Evolutionary conservation across 2,797 vertebrate species (phyloP), one percentile per base, ranked within the genome.

Genomic region (Sebastes oblongus): DNA sequence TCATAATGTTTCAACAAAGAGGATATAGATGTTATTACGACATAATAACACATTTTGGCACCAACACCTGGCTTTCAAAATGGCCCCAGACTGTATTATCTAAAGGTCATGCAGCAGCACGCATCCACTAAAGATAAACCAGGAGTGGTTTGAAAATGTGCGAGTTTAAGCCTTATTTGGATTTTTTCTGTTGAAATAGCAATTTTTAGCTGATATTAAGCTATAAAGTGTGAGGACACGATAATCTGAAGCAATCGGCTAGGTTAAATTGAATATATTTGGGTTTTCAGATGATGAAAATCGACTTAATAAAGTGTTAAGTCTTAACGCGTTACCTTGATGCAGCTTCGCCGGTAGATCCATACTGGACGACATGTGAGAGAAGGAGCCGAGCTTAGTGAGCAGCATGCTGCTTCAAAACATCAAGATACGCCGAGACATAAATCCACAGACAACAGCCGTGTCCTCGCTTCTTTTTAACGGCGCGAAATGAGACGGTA

Each of bases 311-410:
- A 13, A 39, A 39, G 36, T 39, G 36, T 2, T 39, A 39, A 39
- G 1, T 39, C 36, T 13, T 39, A 13, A 39, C 36, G 27, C 36
- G 27, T 75, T 96, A 98, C 97, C 97, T 95, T 96, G 96, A 90
- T 97, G 97, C 12, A 97, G 95, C 92, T 97, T 98, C 86, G 96
- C 97, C 60, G 97, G 97, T 66, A 98, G 92, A 75, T 98, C 97
- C 96, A 97, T 95, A 86, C 95, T 96, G 82, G 94, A 86, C 5
- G 97, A 93, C 89, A 98, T 96, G 32, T 97, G 97, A 72, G 97
- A 96, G 81, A 98, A 86, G 27, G 97, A 97, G 58, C 96, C 97
- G 88, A 97, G 97, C 90, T 97, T 98, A 66, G 97, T 97, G 16
- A 97, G 96, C 90, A 98, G 93, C 97, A 98, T 98, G 77, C 93